Conservation (phyloP, 2,113 vertebrate species). For the Phylloscopus trochiloides region DNA sequence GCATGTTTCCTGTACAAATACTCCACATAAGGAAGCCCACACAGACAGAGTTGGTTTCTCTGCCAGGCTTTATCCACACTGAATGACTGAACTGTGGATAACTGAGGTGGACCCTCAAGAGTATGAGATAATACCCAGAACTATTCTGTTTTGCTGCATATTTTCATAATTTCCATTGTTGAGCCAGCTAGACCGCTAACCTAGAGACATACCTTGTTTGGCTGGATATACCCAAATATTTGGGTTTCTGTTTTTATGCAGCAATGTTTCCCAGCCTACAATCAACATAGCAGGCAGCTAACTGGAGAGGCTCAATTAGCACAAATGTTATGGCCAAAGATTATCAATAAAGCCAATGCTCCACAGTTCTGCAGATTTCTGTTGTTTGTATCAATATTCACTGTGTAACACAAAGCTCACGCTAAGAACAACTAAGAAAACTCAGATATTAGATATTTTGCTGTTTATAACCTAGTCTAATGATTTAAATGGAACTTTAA, state of each 20-base stretch:
- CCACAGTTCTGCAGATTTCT: not conserved
- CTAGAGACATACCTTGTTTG: not conserved
- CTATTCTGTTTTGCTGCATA: not conserved
- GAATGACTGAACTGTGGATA: not conserved
- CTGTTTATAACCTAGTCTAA: not conserved
- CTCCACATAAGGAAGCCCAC: not conserved
- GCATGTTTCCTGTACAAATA: not conserved
- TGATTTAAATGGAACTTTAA: not conserved
- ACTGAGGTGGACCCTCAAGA: not conserved
- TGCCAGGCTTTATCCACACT: not conserved
- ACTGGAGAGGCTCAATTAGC: not conserved
- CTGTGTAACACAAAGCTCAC: not conserved
- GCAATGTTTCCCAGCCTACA: not conserved
- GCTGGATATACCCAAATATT: not conserved
- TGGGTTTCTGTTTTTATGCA: not conserved
- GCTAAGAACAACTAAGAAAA: not conserved
- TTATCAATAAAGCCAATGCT: not conserved
- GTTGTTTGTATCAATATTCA: not conserved
- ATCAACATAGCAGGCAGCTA: not conserved
- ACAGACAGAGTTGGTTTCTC: fast-evolving
- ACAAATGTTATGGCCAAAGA: not conserved
- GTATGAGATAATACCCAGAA: not conserved
- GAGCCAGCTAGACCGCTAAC: not conserved
- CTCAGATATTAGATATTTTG: not conserved
- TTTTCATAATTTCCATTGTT: not conserved